Evolutionary conservation across 2,888 invertebrate species (phyloP).

Genomic region (Drosophila rubida): DNA sequence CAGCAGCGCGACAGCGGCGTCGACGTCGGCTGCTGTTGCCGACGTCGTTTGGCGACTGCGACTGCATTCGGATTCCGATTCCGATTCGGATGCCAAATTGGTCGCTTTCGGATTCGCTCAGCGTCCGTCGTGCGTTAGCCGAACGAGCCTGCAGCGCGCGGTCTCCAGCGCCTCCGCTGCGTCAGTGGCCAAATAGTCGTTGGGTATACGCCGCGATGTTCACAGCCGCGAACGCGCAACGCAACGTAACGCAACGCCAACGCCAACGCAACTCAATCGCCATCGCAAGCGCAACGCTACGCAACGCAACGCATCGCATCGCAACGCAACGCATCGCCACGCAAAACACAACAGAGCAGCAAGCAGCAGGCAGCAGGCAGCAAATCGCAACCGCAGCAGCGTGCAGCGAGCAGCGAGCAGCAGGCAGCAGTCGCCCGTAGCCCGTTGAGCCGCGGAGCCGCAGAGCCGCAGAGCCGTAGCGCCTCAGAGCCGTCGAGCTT

Average conservation of each 20-base stretch:
- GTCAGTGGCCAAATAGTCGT: constrained; percentile 80
- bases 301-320: constrained; percentile 54
- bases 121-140: constrained; percentile 58
- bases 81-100: constrained; percentile 53
- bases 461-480: constrained; percentile 8
- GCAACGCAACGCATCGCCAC: constrained; percentile 46
- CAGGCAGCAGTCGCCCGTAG: constrained; percentile 36
- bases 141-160: constrained; percentile 60
- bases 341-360: constrained; percentile 48
- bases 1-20: constrained; percentile 11
- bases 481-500: constrained; percentile 24
- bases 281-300: constrained; percentile 63
- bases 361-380: constrained; percentile 36
- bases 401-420: constrained; percentile 18
- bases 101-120: constrained; percentile 58
- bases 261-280: constrained; percentile 35
- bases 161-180: constrained; percentile 81
- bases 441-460: constrained; percentile 20
- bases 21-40: constrained; percentile 16
- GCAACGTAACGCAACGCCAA: constrained; percentile 53
- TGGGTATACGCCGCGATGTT: constrained; percentile 84
- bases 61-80: constrained; percentile 61
- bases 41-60: constrained; percentile 18
- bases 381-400: constrained; percentile 12
- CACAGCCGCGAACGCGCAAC: constrained; percentile 82